Evolutionary conservation across 1,140 invertebrate species (phyloP), one percentile per base, ranked within the genome.

Genomic region (Camponotus pennsylvanicus): DNA sequence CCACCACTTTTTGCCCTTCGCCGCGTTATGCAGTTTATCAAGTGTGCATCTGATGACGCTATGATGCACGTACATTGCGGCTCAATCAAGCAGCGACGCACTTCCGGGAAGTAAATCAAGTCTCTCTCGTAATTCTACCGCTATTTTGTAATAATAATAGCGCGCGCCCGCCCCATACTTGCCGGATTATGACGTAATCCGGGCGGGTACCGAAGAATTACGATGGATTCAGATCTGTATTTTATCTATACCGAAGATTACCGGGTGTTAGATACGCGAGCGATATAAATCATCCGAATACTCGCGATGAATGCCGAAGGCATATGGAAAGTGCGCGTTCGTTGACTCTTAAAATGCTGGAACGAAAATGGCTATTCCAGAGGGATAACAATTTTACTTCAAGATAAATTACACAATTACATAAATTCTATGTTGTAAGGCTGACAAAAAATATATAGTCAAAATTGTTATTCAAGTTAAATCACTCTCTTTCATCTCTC

Each of bases 61-160:
- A 67, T 34, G 70, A 67, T 78, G 49, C 57, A 37, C 64, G 78
- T 67, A 77, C 40, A 78, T 61, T 61, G 73, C 73, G 84, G 77
- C 76, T 86, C 88, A 86, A 89, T 89, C 88, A 86, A 86, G 77
- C 66, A 78, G 78, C 66, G 76, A 82, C 59, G 77, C 84, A 90
- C 88, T 90, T 88, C 80, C 89, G 80, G 89, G 88, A 90, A 89
- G 89, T 90, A 89, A 90, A 89, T 89, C 88, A 90, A 90, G 88
- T 86, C 80, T 85, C 80, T 85, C 88, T 83, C 88, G 85, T 89
- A 89, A 89, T 89, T 89, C 86, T 82, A 67, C 66, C 77, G 34
- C 40, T 49, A 70, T 89, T 89, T 86, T 89, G 88, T 89, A 83
- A 80, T 75, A 88, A 84, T 89, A 89, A 89, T 83, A 75, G 52